Base-by-base conservation (phyloP, 2,888 invertebrate genomes). In the Subacronicta megacephala region DNA sequence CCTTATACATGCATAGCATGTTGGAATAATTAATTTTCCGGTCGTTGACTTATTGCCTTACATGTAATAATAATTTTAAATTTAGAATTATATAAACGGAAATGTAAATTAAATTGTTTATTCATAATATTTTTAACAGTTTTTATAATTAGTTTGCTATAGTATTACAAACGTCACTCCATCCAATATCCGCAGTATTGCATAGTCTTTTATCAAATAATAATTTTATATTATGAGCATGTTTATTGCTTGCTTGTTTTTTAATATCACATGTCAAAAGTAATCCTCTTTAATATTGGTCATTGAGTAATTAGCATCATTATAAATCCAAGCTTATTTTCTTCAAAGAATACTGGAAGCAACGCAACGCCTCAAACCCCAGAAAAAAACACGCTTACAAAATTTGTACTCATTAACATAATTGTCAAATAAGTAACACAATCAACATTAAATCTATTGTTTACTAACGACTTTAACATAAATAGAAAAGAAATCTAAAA, bases 401-500 rank as follows among this genome's bases (percentile, higher is more conserved):
- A 70, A 73, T 66, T 66, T 72, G 72, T 74, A 69, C 61, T 56
- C 45, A 29, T 55, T 35, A 63, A 72, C 62, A 41, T 9, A 73
- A 62, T 37, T 31, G 23, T 65, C 26, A 40, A 56, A 41, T 43
- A 41, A 49, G n/a, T 49, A 62, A 65, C 65, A 51, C 38, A 66
- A 65, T 53, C 37, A 45, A 60, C 50, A 36, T 36, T 36, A 51
- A 53, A 37, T 47, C 43, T 45, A 37, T 64, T 49, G 23, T 47
- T 65, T 44, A 66, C 53, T 62, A 66, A 43, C 31, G 3, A 50
- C 63, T 62, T 66, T 65, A 35, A 62, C n/a, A 69, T 41, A 29
- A 60, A 60, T 50, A 37, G 23, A 56, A 66, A 72, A 52, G 7
- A 33, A 70, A 16, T 64, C 40, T 57, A 57, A 49, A 49, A 31